Conservation (phyloP, 2,888 invertebrate genomes). For the Callinectes sapidus region DNA sequence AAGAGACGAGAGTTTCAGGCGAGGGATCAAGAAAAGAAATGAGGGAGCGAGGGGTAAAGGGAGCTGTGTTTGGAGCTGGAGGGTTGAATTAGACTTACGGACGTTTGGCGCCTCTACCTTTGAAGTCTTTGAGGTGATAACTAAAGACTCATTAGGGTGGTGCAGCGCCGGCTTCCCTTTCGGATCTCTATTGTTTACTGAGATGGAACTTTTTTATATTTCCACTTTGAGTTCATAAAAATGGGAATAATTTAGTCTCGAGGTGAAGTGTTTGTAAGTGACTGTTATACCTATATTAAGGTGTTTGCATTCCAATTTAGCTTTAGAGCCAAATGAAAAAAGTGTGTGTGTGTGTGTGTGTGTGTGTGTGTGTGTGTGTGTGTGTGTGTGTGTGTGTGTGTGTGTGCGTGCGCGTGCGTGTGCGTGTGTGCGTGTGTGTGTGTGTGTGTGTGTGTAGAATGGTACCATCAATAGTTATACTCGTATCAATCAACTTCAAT, state of each 20-base stretch:
- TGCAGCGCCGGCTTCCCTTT: not conserved
- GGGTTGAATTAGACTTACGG: not conserved
- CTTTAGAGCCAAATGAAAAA: not conserved
- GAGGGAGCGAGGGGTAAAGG: not conserved
- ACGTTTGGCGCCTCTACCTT: not conserved
- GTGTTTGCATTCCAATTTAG: not conserved
- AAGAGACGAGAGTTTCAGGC: not conserved
- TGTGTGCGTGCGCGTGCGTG: not conserved
- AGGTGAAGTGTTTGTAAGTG: not conserved
- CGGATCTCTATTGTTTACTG: not conserved
- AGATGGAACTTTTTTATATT: not conserved
- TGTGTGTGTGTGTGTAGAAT: not conserved
- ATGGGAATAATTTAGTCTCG: not conserved
- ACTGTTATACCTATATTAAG: not conserved
- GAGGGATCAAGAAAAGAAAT: not conserved
- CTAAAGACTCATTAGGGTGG: conserved; percentile 26
- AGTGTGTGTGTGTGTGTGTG: not conserved
- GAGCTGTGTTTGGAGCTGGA: not conserved
- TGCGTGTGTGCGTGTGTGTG: not conserved
- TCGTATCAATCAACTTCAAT: no score
- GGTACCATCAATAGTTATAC: no score
- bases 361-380: not conserved
- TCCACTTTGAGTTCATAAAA: not conserved
- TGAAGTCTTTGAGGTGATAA: conserved; percentile 28
- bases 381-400: not conserved